Base-by-base conservation (phyloP, 2,797 vertebrate genomes). In the Semotilus atromaculatus region DNA sequence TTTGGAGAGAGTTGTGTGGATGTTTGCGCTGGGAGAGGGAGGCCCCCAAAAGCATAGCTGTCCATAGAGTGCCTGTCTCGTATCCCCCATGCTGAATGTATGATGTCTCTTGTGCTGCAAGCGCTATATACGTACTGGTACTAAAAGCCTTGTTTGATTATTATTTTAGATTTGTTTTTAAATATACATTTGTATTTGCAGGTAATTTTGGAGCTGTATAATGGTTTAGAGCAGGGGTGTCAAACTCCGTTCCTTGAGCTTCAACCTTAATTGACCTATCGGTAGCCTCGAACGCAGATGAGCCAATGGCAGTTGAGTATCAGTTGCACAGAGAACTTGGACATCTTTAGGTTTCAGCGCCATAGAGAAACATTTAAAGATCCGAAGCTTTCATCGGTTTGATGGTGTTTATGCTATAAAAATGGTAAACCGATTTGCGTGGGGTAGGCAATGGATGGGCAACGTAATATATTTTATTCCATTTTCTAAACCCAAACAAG, bases 31-130 rank as follows among this genome's bases (percentile, higher is more conserved):
- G 78, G 16, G 71, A 80, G 75, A 85, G 66, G 7, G 75, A 90
- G 85, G 89, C 86, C 86, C 84, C 76, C 78, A 58, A 82, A 88
- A 86, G 34, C 64, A 53, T 48, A 90, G 88, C 89, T 80, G 72
- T 91, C 89, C 29, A 87, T 84, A 87, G 86, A 87, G 87, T 64
- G 75, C 87, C 88, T 84, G 89, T 86, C 86, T 84, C 86, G 86
- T 90, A 80, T n/a, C 74, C 68, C 85, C 87, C 90, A 88, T 91
- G 90, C 90, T 90, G 91, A 93, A 92, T 91, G 92, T 93, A 91
- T 77, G 89, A 90, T 48, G 88, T 88, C 80, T 78, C 26, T 70
- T 84, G 73, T 92, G 90, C 90, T 91, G 91, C 89, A 88, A 92
- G 86, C 87, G 66, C 90, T 80, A 77, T 64, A 86, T 58, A 38